Evolutionary conservation across 2,797 vertebrate genomes (phyloP).

Genomic region (Borostomias antarcticus): DNA sequence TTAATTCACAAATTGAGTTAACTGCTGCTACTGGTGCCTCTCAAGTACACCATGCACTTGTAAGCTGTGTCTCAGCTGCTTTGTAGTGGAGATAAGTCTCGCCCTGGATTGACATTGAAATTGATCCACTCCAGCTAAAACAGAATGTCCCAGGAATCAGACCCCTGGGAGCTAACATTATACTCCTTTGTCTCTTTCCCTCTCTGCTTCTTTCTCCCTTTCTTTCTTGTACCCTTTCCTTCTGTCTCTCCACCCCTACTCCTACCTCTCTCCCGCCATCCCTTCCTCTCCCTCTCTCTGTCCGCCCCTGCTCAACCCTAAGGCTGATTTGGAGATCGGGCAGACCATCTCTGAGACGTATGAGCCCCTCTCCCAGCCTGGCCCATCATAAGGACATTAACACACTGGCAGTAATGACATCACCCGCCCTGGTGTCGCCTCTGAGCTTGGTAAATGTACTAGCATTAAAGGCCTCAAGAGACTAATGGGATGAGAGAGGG

Average conservation of each 20-base stretch:
- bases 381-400: slow-evolving; percentile 30
- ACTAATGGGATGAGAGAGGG: too few relatives aligned
- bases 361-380: slow-evolving; percentile 5
- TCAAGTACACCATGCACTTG: too few relatives aligned
- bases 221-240: neutral
- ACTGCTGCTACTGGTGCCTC: too few relatives aligned
- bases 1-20: too few relatives aligned
- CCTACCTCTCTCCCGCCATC: neutral
- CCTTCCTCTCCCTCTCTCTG: neutral
- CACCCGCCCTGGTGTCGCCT: too few relatives aligned
- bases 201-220: neutral
- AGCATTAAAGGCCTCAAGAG: too few relatives aligned
- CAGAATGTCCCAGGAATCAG: slow-evolving; percentile 32
- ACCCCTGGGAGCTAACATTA: slow-evolving; percentile 31
- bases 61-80: slow-evolving; percentile 22
- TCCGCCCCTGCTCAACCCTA: too few relatives aligned
- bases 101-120: slow-evolving; percentile 46
- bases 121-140: slow-evolving; percentile 40
- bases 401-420: too few relatives aligned
- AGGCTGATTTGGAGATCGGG: too few relatives aligned
- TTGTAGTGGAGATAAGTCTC: slow-evolving; percentile 30
- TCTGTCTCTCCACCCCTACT: neutral
- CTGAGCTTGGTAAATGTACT: too few relatives aligned
- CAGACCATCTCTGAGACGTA: too few relatives aligned
- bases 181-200: neutral